These are phyloP conservation scores for Hormiphora californensis DNA, from an alignment of 37 sponge, comb jelly and placozoan genomes.

Conservation along the genomic window DNA sequence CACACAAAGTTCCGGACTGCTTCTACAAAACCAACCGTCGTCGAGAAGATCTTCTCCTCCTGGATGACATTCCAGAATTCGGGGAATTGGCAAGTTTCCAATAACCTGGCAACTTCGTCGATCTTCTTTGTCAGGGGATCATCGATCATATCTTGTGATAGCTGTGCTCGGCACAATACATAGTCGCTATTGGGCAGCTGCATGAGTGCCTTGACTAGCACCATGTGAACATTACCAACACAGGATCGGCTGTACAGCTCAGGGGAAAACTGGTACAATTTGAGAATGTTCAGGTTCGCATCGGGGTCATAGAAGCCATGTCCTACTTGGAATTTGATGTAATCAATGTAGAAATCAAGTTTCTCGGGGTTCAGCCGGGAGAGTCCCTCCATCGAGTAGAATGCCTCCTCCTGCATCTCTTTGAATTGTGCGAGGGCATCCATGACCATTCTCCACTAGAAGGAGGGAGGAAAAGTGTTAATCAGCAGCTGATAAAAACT, in stretches of 20 bases:
- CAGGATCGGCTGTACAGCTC: constrained; percentile 14
- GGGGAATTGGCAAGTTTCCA: constrained; percentile 51
- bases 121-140: constrained; percentile 50
- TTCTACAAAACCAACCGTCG: constrained; percentile 1
- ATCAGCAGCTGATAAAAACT: background rate
- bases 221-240: constrained; percentile 17
- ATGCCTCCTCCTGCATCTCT: constrained; percentile 49
- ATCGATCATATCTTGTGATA: constrained; percentile 47
- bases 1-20: constrained; percentile 1
- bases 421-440: constrained; percentile 28
- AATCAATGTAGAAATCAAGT: constrained; percentile 37
- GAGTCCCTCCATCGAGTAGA: constrained; percentile 41
- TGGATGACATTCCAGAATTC: constrained; percentile 50
- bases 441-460: constrained; percentile 23
- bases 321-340: constrained; percentile 24
- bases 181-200: constrained; percentile 43
- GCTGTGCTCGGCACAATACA: constrained; percentile 23
- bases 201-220: constrained; percentile 41
- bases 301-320: constrained; percentile 41
- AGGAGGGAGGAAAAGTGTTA: background rate
- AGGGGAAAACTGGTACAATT: constrained; percentile 34
- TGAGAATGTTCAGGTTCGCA: constrained; percentile 49
- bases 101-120: constrained; percentile 27
- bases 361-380: constrained; percentile 43
- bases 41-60: constrained; percentile 25